Base-by-base conservation (phyloP, 2,113 vertebrate genomes). In the Octodon degus region DNA sequence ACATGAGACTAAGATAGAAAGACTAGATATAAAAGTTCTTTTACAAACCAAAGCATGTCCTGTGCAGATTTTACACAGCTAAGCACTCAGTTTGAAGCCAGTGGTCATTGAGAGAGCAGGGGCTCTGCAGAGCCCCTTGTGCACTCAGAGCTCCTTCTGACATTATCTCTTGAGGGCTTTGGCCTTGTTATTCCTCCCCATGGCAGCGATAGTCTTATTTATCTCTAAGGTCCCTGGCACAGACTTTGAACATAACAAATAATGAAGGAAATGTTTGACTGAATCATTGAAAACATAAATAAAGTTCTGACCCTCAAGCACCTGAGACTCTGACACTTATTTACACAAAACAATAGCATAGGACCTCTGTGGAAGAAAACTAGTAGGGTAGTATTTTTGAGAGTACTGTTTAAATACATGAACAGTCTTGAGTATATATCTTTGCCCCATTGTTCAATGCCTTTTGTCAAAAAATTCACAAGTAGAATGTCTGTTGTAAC, bases 311-410 rank as follows among this genome's bases (percentile, higher is more conserved):
- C 34, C 70, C 22, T 37, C 67, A 34, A 27, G 62, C 70, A 84
- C 88, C 40, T 63, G 13, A 79, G 81, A 76, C 37, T 55, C 40
- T 74, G 30, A 53, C 20, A 77, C 32, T 92, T 24, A 1, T 17
- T 85, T 70, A 30, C 63, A 24, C 20, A 12, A 32, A 50, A 34
- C 37, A 20, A 90, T 84, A 37, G 68, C 91, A 70, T 7, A 76
- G 37, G n/a, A 43, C 47, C 24, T 55, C 76, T 63, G 0, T 72
- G 62, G 50, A 90, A 84, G 30, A 94, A 79, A 74, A 76, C 77
- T 62, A 50, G 34, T 17, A 79, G 85, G 16, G n/a, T 88, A 34
- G 7, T 80, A 40, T 94, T 81, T 82, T 84, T 81, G 94, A 89
- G 70, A 89, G 27, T 58, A 67, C 17, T 37, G 62, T 13, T 58